Conservation (phyloP, 2,797 vertebrate genomes). For the Neosilurus hyrtlii region DNA sequence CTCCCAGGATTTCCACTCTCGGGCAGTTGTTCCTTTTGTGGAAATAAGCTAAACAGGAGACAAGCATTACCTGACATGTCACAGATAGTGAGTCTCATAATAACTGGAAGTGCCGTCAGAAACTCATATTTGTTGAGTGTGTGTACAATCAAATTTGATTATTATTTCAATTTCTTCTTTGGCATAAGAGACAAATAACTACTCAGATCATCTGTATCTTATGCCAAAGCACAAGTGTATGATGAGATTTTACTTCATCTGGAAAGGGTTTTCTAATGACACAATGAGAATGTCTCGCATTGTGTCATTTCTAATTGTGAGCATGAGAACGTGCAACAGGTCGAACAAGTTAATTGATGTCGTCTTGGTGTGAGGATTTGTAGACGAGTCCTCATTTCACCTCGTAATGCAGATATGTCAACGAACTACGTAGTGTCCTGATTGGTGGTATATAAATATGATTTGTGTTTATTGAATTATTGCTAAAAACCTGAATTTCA, state of each 20-base stretch:
- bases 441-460: background rate
- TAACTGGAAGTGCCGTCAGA: slow-evolving; percentile 14
- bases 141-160: slow-evolving; percentile 31
- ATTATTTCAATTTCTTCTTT: slow-evolving; percentile 13
- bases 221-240: slow-evolving; percentile 17
- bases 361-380: background rate
- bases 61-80: slow-evolving; percentile 14
- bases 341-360: background rate
- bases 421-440: background rate
- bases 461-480: background rate
- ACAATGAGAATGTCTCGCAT: background rate
- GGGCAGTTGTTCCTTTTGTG: background rate
- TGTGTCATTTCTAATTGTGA: background rate
- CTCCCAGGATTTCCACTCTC: background rate
- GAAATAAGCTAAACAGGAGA: slow-evolving; percentile 18
- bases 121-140: slow-evolving; percentile 25
- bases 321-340: background rate
- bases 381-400: background rate
- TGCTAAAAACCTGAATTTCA: background rate
- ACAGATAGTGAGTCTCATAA: slow-evolving; percentile 27
- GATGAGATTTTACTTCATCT: slow-evolving; percentile 24
- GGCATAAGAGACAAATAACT: slow-evolving; percentile 9
- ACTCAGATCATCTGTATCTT: background rate
- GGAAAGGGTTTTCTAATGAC: slow-evolving; percentile 5
- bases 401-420: background rate